A percentile compares a stretch with the other conserved stretches of the same genome.
Conservation (phyloP, 2,113 vertebrate genomes). For the Symphodus melops region DNA sequence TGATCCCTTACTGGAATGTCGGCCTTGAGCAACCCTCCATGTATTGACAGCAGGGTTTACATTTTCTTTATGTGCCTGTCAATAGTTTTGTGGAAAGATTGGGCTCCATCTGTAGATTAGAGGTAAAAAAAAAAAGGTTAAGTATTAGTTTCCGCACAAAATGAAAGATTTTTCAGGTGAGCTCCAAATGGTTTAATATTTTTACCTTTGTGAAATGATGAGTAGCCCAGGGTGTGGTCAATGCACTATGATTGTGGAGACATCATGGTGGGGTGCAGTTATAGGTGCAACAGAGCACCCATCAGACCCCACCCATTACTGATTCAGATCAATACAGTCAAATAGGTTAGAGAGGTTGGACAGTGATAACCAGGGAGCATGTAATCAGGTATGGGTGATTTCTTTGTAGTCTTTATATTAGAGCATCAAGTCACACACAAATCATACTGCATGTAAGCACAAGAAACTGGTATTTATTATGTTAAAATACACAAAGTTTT, state of each 20-base stretch:
- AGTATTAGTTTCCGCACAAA: too few relatives aligned
- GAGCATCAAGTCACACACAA: too few relatives aligned
- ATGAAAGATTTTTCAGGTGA: too few relatives aligned
- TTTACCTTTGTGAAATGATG: too few relatives aligned
- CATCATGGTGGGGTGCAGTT: background rate
- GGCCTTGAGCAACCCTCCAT: background rate
- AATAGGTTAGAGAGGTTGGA: background rate
- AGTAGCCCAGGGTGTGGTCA: background rate
- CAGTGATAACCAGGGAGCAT: background rate
- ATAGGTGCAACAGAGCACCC: background rate
- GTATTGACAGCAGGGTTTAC: background rate
- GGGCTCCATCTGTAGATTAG: too few relatives aligned
- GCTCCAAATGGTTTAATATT: too few relatives aligned
- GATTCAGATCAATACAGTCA: background rate
- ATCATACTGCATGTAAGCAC: background rate
- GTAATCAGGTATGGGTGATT: too few relatives aligned
- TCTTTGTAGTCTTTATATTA: background rate
- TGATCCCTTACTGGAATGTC: background rate
- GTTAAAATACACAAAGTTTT: background rate
- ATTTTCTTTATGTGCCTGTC: background rate
- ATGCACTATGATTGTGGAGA: background rate
- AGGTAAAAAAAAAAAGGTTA: too few relatives aligned
- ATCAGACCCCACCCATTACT: background rate
- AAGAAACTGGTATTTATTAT: background rate
- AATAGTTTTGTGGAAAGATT: background rate